A percentile compares a stretch with the other conserved stretches of the same genome.
Conservation (phyloP, 2,113 vertebrate genomes). For the Zosterops hypoxanthus region DNA sequence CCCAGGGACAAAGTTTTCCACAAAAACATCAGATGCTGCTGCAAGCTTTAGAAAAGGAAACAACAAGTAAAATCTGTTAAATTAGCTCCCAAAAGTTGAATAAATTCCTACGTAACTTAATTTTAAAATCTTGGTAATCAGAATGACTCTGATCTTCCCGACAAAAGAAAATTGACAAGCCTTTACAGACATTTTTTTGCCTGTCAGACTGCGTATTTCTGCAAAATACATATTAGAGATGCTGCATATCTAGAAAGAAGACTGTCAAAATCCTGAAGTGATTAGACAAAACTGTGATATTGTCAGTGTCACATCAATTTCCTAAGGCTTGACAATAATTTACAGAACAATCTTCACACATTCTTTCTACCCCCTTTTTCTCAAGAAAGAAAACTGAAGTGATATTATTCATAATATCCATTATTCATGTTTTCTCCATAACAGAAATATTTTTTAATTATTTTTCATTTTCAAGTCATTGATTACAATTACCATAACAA, state of each 20-base stretch:
- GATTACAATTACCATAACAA: background rate
- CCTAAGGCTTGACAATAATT: background rate
- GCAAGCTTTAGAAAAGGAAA: slow-evolving; percentile 81
- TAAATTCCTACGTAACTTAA: background rate
- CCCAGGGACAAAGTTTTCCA: slow-evolving; percentile 93
- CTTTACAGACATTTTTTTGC: background rate
- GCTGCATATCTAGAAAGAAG: background rate
- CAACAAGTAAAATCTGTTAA: slow-evolving; percentile 18
- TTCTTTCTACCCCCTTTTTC: background rate
- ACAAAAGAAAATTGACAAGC: background rate
- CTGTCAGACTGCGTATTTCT: background rate
- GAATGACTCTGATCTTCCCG: background rate
- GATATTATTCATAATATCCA: background rate
- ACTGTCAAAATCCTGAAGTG: background rate
- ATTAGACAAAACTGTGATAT: background rate
- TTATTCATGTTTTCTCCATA: background rate
- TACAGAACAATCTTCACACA: background rate
- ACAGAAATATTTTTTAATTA: background rate
- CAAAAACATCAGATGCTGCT: slow-evolving; percentile 85
- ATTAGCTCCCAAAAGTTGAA: background rate
- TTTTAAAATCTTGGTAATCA: slow-evolving; percentile 13
- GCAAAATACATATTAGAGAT: background rate
- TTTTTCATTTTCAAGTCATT: background rate
- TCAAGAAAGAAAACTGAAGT: background rate
- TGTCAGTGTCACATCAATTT: background rate